Evolutionary conservation across 2,797 vertebrate species (phyloP).

Genomic region (Iguana delicatissima): DNA sequence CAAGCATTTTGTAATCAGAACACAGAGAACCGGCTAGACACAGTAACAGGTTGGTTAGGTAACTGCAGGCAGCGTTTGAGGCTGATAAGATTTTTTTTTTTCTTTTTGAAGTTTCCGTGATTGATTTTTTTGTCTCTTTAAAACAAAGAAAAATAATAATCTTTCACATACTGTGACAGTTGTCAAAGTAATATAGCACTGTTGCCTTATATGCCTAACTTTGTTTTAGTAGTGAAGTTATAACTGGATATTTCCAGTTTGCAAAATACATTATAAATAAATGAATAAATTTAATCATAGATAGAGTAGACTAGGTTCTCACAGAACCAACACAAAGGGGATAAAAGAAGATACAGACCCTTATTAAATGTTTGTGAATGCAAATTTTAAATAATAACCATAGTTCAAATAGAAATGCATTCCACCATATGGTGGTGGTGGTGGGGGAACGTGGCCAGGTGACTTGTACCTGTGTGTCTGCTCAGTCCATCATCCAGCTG

Average conservation of each 20-base stretch:
- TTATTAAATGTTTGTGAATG: background rate
- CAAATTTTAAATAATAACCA: background rate
- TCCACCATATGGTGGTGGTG: background rate
- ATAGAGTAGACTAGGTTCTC: background rate
- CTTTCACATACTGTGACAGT: constrained; percentile 5
- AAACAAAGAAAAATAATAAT: constrained; percentile 66
- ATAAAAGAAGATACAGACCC: background rate
- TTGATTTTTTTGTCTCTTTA: constrained; percentile 54
- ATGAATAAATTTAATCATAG: background rate
- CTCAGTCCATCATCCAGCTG: background rate
- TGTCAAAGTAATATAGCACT: constrained; percentile 47
- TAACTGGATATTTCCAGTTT: background rate
- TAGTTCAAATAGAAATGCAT: background rate
- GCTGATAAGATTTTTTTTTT: constrained; percentile 27
- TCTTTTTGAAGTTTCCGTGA: constrained; percentile 50
- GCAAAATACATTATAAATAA: background rate
- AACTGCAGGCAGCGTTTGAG: constrained; percentile 54
- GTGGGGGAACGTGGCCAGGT: background rate
- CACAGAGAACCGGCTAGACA: constrained; percentile 49
- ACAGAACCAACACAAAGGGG: background rate
- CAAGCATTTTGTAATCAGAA: constrained; percentile 69
- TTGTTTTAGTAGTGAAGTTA: background rate
- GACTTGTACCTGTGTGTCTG: background rate
- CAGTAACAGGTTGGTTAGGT: constrained; percentile 58
- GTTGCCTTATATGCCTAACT: constrained; percentile 21